phyloP scores from a whole-genome alignment of 1,140 invertebrate species.

The Prorops nasuta region DNA sequence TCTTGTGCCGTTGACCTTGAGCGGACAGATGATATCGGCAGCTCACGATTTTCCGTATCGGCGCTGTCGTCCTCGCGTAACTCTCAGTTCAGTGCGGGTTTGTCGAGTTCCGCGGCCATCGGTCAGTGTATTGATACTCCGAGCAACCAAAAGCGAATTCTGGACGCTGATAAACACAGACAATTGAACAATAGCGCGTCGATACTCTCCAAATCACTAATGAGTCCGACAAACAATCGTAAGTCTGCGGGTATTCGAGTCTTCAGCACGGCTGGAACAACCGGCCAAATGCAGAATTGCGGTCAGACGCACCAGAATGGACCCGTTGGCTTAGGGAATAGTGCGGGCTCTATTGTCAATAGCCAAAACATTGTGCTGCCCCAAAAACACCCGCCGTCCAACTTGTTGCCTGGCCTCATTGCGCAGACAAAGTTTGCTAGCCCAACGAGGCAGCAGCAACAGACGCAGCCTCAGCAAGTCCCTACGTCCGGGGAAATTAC shows the following conservation, averaged over 20 bases:
- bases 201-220: slow-evolving; percentile 50
- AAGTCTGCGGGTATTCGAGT: slow-evolving; percentile 30
- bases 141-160: slow-evolving; percentile 13
- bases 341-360: slow-evolving; percentile 43
- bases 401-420: slow-evolving; percentile 48
- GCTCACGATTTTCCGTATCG: slow-evolving; percentile 44
- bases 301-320: slow-evolving; percentile 53
- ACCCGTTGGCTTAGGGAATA: slow-evolving; percentile 39
- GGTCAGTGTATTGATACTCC: too few species aligned
- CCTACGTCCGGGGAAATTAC: slow-evolving; percentile 56
- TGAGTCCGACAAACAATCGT: slow-evolving; percentile 51
- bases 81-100: slow-evolving; percentile 48
- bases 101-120: too few species aligned
- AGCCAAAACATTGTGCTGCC: slow-evolving; percentile 47
- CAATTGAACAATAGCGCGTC: slow-evolving; percentile 49
- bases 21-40: slow-evolving; percentile 46
- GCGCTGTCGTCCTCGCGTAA: slow-evolving; percentile 30
- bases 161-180: slow-evolving; percentile 41
- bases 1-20: too few species aligned
- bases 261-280: slow-evolving; percentile 21
- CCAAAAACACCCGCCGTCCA: slow-evolving; percentile 53
- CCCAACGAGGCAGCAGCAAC: slow-evolving; percentile 47
- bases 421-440: slow-evolving; percentile 49
- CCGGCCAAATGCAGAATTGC: slow-evolving; percentile 36
- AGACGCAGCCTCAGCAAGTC: slow-evolving; percentile 45